Evolutionary conservation across 2,888 invertebrate species (phyloP).

Genomic region (Agrilus mali): DNA sequence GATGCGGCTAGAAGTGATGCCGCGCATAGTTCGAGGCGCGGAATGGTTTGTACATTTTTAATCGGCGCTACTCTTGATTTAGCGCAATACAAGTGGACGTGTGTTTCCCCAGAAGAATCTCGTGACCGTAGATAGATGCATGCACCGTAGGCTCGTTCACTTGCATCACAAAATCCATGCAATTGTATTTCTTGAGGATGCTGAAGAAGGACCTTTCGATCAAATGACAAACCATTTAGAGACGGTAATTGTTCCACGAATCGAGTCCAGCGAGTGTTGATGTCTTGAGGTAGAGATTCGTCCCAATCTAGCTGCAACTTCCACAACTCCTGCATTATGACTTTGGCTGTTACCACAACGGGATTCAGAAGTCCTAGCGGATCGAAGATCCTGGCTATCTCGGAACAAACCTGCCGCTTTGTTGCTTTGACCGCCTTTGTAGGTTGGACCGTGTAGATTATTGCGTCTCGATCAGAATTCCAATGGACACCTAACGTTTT

Average conservation of each 20-base stretch:
- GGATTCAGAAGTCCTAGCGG: conserved; percentile 15
- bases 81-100: conserved; percentile 3
- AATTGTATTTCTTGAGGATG: conserved; percentile 4
- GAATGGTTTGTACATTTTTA: conserved; percentile 12
- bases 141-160: conserved; percentile 4
- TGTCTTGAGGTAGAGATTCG: conserved; percentile 10
- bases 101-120: not conserved
- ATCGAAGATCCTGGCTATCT: conserved; percentile 14
- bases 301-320: conserved; percentile 17
- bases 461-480: conserved; percentile 2
- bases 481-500: conserved; percentile 5
- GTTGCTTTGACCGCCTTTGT: not conserved
- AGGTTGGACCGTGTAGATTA: not conserved
- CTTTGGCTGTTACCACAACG: conserved; percentile 15
- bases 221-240: conserved; percentile 1
- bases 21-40: conserved; percentile 18
- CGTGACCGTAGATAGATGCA: conserved; percentile 4
- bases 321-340: conserved; percentile 18
- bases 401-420: conserved; percentile 5
- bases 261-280: conserved; percentile 5
- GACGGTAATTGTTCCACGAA: conserved; percentile 1
- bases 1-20: conserved; percentile 14
- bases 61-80: conserved; percentile 9
- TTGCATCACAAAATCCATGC: conserved; percentile 13
- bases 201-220: too few species aligned